phyloP scores from a whole-genome alignment of 1,140 invertebrate genomes.

The Dendrolimus punctatus region DNA sequence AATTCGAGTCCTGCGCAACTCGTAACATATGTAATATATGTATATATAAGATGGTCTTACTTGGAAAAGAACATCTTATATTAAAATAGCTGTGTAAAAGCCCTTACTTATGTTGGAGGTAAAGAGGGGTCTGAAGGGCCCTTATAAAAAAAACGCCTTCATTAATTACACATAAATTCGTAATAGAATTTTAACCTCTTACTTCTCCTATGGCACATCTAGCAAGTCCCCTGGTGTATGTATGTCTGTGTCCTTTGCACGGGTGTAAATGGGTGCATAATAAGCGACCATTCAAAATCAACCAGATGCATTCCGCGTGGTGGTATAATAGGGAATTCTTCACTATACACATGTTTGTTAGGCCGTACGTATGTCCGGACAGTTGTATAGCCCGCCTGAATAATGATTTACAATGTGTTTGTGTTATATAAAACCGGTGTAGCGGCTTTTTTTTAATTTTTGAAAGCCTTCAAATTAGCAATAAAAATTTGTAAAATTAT shows the following conservation, averaged over 20 bases:
- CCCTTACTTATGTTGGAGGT: too few relatives aligned
- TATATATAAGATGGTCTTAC: too few relatives aligned
- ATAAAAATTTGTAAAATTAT: too few relatives aligned
- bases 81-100: too few relatives aligned
- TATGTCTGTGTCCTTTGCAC: slow-evolving; percentile 16
- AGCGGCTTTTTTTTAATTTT: neutral
- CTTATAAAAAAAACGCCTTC: neutral
- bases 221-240: slow-evolving; percentile 1
- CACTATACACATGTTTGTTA: slow-evolving; percentile 48
- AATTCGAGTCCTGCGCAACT: too few relatives aligned
- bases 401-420: slow-evolving; percentile 54
- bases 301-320: slow-evolving; percentile 30
- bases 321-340: slow-evolving; percentile 45
- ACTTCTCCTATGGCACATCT: slow-evolving; percentile 6
- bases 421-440: slow-evolving; percentile 10
- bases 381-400: slow-evolving; percentile 48
- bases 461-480: too few relatives aligned
- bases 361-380: slow-evolving; percentile 32
- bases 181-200: too few relatives aligned
- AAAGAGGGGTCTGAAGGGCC: neutral
- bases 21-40: too few relatives aligned
- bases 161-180: too few relatives aligned
- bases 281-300: slow-evolving; percentile 61
- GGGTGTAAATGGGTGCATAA: slow-evolving; percentile 66
- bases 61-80: too few relatives aligned